Evolutionary conservation across 2,113 vertebrate species (phyloP), one percentile per base, ranked within the genome.

Genomic region (Platycercus adscitus): DNA sequence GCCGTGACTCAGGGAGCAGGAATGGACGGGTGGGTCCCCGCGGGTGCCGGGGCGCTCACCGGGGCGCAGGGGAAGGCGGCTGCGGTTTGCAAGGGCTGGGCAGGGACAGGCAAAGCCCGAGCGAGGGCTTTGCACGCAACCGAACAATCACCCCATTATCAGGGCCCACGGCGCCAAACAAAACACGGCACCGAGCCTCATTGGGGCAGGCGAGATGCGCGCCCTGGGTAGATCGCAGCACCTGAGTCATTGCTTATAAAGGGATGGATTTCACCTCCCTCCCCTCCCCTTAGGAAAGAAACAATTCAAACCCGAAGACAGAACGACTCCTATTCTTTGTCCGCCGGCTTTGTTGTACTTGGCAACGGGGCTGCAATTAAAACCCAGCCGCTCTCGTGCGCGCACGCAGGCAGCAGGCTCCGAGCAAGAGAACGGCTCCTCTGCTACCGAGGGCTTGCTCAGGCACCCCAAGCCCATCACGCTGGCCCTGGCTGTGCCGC

Each of bases 111-210:
- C 85, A 97, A 95, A 96, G 86, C 96, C 97, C 96, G 1, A 93
- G 98, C 94, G 80, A 96, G 97, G 98, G 98, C 98, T 99, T 99
- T 97, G 99, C 99, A 99, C 98, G 99, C 99, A 98, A 98, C 94
- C 89, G 98, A 99, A 99, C 99, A 99, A 99, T 99, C 97, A 98
- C 97, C 98, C 98, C 98, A 98, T 99, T 99, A 98, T 99, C 97
- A 97, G 71, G 96, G 97, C 97, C 90, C 96, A 83, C 71, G 92
- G 72, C 28, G 77, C 72, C 91, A 92, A 85, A 65, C 73, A 39
- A 19, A 58, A 52, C 81, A 9, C 69, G 68, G 92, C 94, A 78
- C 86, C 47, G 66, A 91, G 81, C 92, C 75, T 46, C 17, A 31
- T 65, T 16, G n/a, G 55, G 85, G 61, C 81, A 20, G 44, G 90